Percentiles rank a stretch among this genome's conserved stretches.
phyloP scores from a whole-genome alignment of 2,113 vertebrate species.

The Apodemus speciosus region DNA sequence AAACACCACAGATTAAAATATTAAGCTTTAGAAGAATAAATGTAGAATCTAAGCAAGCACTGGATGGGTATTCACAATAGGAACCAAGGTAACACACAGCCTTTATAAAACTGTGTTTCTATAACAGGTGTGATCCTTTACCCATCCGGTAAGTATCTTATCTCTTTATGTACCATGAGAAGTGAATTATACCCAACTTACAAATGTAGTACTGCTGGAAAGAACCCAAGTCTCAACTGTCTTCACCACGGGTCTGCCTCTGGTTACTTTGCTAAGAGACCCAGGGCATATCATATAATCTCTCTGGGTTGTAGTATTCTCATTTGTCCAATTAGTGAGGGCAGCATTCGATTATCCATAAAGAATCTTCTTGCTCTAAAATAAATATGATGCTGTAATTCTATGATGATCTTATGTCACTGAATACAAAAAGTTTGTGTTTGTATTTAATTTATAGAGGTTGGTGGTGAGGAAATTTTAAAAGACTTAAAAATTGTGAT shows the following conservation, averaged over 20 bases:
- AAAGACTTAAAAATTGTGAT: background rate
- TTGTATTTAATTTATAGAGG: background rate
- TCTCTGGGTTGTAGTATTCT: conserved; percentile 75
- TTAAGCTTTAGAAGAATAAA: background rate
- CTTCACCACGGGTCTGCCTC: background rate
- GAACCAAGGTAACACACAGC: background rate
- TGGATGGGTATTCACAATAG: background rate
- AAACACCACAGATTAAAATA: background rate
- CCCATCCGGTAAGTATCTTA: background rate
- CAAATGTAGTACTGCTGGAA: background rate
- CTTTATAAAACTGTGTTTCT: background rate
- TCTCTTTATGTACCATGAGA: background rate
- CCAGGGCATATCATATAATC: background rate
- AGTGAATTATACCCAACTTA: background rate
- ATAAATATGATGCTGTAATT: conserved; percentile 69
- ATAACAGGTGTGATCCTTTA: background rate
- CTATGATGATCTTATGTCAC: conserved; percentile 60
- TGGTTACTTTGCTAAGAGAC: conserved; percentile 44
- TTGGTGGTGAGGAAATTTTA: background rate
- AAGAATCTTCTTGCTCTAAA: conserved; percentile 56
- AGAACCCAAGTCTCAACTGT: background rate
- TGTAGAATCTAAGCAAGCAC: background rate
- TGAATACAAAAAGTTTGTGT: background rate
- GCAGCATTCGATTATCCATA: conserved; percentile 34
- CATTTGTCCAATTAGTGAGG: conserved; percentile 73